Evolutionary conservation across 2,888 invertebrate genomes (phyloP), one percentile per base, ranked within the genome.

Genomic region (Dinocampus coccinellae): DNA sequence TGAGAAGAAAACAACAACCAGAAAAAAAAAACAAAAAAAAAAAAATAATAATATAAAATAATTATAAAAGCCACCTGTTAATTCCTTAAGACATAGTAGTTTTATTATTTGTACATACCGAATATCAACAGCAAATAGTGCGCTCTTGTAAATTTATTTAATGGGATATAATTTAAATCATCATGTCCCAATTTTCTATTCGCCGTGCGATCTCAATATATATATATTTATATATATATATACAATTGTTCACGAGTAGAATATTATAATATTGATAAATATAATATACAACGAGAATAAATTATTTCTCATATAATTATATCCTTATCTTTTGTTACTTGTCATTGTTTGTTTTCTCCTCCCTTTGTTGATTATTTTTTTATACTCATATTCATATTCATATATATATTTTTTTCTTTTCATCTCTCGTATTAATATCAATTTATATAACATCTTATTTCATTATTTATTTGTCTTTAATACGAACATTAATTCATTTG

Each of bases 41-140:
- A 7, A 22, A 24, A 3, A 63, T 16, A 39, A 63, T 29, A n/a
- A 29, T n/a, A 55, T 55, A 13, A 10, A 11, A 55, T 26, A 58
- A 10, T 16, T 0, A 7, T n/a, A 58, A 58, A 4, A 55, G 52
- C 33, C 7, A 33, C 33, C 53, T 29, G 66, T 69, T 60, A 72
- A 69, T 73, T 75, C 71, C 71, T 74, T 76, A 72, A 75, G 68
- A 74, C 75, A 76, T 76, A 60, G 75, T 78, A 78, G 70, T 70
- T 81, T 80, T 81, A 82, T 81, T 80, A 78, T 81, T 82, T 84
- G 82, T 84, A 84, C 78, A 83, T 83, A 81, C 73, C 62, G 75
- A 80, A 77, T 77, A 79, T 77, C 76, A 58, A 57, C 34, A 64
- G 47, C 52, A 9, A 47, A 16, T 20, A 58, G 42, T 66, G 29